phyloP scores from a whole-genome alignment of 2,888 invertebrate species.

The Caenorhabditis sp. region DNA sequence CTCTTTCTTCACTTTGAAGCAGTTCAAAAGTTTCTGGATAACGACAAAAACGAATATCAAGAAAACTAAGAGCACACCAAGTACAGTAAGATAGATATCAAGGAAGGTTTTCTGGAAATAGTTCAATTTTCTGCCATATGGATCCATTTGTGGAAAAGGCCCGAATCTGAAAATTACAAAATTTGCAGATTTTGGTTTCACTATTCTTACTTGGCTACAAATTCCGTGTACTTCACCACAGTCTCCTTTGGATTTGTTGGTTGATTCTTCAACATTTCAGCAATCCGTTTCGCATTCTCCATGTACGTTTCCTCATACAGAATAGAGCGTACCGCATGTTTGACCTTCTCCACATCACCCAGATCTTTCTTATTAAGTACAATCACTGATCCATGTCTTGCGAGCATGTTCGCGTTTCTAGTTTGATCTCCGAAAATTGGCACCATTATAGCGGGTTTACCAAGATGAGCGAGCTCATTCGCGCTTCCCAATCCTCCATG shows the following conservation, averaged over 20 bases:
- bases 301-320: slow-evolving; percentile 17
- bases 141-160: slow-evolving; percentile 1
- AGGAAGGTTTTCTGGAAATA: background rate
- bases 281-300: slow-evolving; percentile 26
- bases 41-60: too few relatives aligned
- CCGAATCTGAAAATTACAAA: background rate
- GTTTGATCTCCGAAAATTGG: slow-evolving; percentile 56
- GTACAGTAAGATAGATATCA: slow-evolving; percentile 1
- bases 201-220: slow-evolving; percentile 19
- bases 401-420: slow-evolving; percentile 53
- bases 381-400: slow-evolving; percentile 54
- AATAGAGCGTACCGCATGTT: slow-evolving; percentile 18
- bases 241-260: slow-evolving; percentile 39
- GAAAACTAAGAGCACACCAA: too few relatives aligned
- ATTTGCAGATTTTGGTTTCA: background rate
- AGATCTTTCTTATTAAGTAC: slow-evolving; percentile 54
- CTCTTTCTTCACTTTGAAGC: too few relatives aligned
- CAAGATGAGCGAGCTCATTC: slow-evolving; percentile 49
- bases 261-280: slow-evolving; percentile 44
- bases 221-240: slow-evolving; percentile 43
- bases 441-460: slow-evolving; percentile 49
- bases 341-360: slow-evolving; percentile 16
- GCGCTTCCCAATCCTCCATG: slow-evolving; percentile 60
- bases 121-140: background rate
- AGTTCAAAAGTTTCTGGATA: too few relatives aligned